Conservation (phyloP, 2,888 invertebrate genomes). For the Eristalis intricaria region DNA sequence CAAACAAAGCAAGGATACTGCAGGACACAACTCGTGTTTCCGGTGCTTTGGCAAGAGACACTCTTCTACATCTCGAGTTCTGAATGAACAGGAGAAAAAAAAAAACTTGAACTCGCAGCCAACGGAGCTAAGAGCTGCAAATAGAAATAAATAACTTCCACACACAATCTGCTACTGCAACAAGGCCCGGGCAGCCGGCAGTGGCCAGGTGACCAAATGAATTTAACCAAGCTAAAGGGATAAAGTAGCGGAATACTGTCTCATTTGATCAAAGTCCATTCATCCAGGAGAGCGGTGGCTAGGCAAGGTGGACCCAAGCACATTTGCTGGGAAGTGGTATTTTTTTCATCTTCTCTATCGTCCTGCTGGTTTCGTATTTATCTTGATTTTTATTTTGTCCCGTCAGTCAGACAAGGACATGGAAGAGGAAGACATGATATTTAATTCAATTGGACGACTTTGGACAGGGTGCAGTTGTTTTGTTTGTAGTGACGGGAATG, state of each 20-base stretch:
- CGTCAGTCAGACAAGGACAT: constrained; percentile 48
- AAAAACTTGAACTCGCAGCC: not conserved
- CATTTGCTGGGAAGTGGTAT: constrained; percentile 53
- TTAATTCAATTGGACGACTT: constrained; percentile 65
- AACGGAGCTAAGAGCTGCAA: not conserved
- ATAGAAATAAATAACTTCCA: constrained; percentile 56
- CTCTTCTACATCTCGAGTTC: constrained; percentile 1
- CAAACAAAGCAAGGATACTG: not conserved
- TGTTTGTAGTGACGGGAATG: not conserved
- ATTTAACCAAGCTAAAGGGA: constrained; percentile 68
- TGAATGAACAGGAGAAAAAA: not conserved
- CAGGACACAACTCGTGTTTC: constrained; percentile 30
- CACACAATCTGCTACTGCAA: constrained; percentile 47
- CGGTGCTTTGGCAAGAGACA: constrained; percentile 29
- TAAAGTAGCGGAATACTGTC: constrained; percentile 71
- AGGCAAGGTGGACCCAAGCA: constrained; percentile 7
- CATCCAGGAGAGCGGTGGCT: constrained; percentile 46
- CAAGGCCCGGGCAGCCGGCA: constrained; percentile 2
- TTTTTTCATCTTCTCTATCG: constrained; percentile 17
- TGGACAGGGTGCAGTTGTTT: constrained; percentile 11
- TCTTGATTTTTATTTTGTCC: constrained; percentile 16
- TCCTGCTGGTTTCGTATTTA: constrained; percentile 13
- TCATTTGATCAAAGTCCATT: constrained; percentile 75
- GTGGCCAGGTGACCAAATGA: constrained; percentile 70
- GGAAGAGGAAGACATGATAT: constrained; percentile 61